A percentile compares a stretch with the other conserved stretches of the same genome.
Conservation (phyloP, 1,140 invertebrate genomes). For the Drosophila navojoa region DNA sequence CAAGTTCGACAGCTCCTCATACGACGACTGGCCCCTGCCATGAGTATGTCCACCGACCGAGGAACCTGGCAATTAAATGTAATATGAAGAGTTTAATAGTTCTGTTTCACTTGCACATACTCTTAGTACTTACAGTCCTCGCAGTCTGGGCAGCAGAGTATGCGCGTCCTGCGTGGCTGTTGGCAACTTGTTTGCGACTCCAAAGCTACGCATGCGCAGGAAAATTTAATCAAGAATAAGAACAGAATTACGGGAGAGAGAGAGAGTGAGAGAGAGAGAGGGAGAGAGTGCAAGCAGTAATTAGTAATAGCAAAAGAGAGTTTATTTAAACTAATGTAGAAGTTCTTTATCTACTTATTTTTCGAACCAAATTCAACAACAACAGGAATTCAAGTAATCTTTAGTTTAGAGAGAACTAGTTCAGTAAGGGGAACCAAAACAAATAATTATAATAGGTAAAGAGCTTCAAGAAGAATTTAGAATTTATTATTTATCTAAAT, state of each 20-base stretch:
- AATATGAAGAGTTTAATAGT: neutral
- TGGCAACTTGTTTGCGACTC: conserved; percentile 37
- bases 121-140: conserved; percentile 68
- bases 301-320: conserved; percentile 5
- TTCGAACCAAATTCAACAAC: neutral
- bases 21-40: conserved; percentile 22
- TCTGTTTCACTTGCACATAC: neutral
- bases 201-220: conserved; percentile 37
- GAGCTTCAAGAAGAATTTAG: no score
- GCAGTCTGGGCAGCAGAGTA: conserved; percentile 78
- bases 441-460: no score
- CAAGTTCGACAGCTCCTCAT: conserved; percentile 45
- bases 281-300: conserved; percentile 8
- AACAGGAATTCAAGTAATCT: no score
- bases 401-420: no score
- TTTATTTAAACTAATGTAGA: neutral
- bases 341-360: neutral
- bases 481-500: no score
- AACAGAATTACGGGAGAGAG: no score
- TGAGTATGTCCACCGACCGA: conserved; percentile 48
- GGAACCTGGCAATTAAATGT: conserved; percentile 40
- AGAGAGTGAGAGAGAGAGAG: neutral
- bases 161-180: conserved; percentile 50
- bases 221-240: neutral
- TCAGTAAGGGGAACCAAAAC: no score